Evolutionary conservation across 2,888 invertebrate genomes (phyloP).

Genomic region (Rotaria magnacalcarata): DNA sequence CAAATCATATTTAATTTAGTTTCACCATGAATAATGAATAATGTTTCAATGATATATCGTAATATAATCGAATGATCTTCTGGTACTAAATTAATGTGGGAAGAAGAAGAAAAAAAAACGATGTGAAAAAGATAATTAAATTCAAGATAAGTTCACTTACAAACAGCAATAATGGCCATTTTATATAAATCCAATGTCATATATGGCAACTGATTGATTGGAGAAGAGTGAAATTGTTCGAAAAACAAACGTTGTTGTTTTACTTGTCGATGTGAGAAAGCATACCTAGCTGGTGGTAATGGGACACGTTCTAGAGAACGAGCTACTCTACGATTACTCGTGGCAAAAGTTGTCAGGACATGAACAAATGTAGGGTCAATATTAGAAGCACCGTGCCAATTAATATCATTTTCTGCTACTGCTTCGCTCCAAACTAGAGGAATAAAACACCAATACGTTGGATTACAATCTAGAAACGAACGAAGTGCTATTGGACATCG

Average conservation of each 20-base stretch:
- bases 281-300: not conserved
- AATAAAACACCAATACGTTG: not conserved
- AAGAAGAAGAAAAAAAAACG: not conserved
- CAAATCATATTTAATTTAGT: conserved; percentile 7
- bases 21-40: conserved; percentile 11
- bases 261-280: not conserved
- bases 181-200: not conserved
- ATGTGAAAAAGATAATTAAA: not conserved
- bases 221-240: not conserved
- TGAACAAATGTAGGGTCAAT: not conserved
- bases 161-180: not conserved
- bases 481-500: not conserved
- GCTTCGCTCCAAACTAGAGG: not conserved
- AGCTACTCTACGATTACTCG: not conserved
- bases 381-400: too few species aligned
- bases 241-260: not conserved
- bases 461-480: not conserved
- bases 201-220: not conserved
- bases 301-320: not conserved
- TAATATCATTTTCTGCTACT: too few species aligned
- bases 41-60: not conserved
- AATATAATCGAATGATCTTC: not conserved
- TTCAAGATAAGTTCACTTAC: not conserved
- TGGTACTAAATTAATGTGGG: not conserved
- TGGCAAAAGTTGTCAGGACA: fast-evolving